Conservation (phyloP, 2,113 vertebrate species). For the Himantopus leucocephalus region DNA sequence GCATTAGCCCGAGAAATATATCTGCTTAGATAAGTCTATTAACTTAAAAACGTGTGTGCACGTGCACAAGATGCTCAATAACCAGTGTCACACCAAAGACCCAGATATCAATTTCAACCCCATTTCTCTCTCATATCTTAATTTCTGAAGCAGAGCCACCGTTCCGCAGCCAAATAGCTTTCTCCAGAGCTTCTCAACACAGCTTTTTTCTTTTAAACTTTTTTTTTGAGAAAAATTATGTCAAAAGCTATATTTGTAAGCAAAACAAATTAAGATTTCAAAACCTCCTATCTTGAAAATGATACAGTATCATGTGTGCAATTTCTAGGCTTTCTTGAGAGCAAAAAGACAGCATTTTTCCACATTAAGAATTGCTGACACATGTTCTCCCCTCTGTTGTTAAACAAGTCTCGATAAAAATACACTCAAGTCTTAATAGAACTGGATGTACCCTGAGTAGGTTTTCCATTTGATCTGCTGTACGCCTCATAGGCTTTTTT, state of each 20-base stretch:
- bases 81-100: not conserved
- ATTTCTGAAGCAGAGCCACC: not conserved
- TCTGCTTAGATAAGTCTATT: not conserved
- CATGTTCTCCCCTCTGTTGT: constrained; percentile 28
- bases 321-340: not conserved
- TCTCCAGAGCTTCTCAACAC: not conserved
- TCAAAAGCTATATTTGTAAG: not conserved
- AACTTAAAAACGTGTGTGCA: rapidly evolving
- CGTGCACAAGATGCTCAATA: not conserved
- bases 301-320: not conserved
- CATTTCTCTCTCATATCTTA: rapidly evolving
- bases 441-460: not conserved
- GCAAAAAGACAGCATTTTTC: not conserved
- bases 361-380: not conserved
- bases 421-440: not conserved
- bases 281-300: not conserved
- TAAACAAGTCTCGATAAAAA: constrained; percentile 29
- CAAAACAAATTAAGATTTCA: not conserved
- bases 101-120: not conserved
- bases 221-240: not conserved
- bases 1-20: not conserved
- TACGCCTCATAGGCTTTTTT: not conserved
- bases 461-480: constrained; percentile 14
- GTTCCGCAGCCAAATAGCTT: not conserved
- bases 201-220: not conserved